phyloP scores from a whole-genome alignment of 2,113 vertebrate species.

The Dendrocopos noguchii region DNA sequence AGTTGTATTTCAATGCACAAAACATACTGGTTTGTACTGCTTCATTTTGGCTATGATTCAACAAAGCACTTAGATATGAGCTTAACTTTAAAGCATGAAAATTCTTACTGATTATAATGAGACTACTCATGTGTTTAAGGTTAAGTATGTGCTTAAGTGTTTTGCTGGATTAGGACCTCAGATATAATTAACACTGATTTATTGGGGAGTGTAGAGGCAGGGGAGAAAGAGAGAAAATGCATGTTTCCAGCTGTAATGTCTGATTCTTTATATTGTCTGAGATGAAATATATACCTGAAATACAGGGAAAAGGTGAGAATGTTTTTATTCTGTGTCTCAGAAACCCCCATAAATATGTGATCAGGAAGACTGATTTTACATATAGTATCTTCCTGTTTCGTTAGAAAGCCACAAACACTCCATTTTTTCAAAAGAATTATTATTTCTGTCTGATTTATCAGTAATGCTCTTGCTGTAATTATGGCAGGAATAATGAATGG shows the following conservation, averaged over 20 bases:
- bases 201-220: background rate
- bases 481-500: constrained; percentile 76
- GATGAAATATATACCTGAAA: constrained; percentile 49
- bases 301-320: constrained; percentile 47
- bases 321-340: constrained; percentile 19
- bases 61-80: constrained; percentile 58
- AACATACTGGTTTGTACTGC: constrained; percentile 21
- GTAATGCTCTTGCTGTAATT: constrained; percentile 74
- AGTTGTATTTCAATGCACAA: constrained; percentile 4
- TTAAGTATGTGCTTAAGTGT: constrained; percentile 57
- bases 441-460: constrained; percentile 75
- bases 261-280: background rate
- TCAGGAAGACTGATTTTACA: constrained; percentile 44
- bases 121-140: constrained; percentile 57
- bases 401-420: constrained; percentile 52
- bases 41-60: constrained; percentile 44
- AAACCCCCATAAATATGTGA: background rate
- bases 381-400: constrained; percentile 24
- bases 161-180: constrained; percentile 45
- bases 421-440: constrained; percentile 62
- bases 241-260: background rate
- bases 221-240: background rate
- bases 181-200: constrained; percentile 44
- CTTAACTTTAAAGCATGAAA: constrained; percentile 44
- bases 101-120: constrained; percentile 50